Evolutionary conservation across 2,113 vertebrate genomes (phyloP).

Genomic region (Anhinga anhinga): DNA sequence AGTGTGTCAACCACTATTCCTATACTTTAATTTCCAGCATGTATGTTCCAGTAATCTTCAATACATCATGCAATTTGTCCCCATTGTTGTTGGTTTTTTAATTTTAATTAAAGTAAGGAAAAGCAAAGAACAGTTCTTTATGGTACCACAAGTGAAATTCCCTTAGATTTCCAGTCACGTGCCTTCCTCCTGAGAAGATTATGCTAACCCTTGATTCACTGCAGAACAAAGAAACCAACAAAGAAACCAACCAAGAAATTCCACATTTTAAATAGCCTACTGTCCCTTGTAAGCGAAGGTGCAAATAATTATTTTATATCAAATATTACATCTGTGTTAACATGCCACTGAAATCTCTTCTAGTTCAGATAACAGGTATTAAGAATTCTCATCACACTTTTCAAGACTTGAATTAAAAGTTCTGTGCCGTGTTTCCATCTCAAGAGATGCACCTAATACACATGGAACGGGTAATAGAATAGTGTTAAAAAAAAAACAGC

Average conservation of each 20-base stretch:
- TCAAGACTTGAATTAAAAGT: neutral
- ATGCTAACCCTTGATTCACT: neutral
- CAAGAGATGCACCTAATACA: neutral
- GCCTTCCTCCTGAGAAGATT: neutral
- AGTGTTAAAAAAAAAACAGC: neutral
- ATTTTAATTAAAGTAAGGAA: neutral
- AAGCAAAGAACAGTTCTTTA: neutral
- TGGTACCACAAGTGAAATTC: neutral
- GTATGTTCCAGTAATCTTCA: neutral
- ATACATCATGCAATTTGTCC: neutral
- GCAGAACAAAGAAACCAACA: neutral
- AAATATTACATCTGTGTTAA: neutral
- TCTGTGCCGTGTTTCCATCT: neutral
- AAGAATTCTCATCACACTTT: neutral
- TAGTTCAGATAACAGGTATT: neutral
- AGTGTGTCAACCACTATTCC: neutral
- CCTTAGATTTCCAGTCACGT: neutral
- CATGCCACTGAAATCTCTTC: neutral
- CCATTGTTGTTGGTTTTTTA: neutral
- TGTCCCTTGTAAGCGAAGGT: neutral
- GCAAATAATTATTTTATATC: neutral
- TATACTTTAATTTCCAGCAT: neutral
- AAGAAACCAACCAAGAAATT: neutral
- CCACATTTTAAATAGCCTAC: neutral
- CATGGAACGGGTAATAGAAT: neutral